These are phyloP conservation scores for Acanthoscelides obtectus DNA, from an alignment of 2,888 invertebrate species.

Conservation along the genomic window DNA sequence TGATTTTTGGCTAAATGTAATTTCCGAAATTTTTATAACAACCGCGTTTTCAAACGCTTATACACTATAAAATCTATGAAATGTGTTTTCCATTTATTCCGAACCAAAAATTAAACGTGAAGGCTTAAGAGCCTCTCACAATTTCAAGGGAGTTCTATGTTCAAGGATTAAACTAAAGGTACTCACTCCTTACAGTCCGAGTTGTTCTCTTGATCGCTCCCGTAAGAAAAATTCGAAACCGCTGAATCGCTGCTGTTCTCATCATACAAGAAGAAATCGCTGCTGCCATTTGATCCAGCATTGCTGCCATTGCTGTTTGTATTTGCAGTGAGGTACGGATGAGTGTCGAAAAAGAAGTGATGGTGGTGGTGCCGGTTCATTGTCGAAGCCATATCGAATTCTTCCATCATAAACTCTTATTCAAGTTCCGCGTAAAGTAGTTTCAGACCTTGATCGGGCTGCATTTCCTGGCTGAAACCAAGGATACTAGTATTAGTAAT, in stretches of 20 bases:
- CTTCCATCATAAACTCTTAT: conserved; percentile 58
- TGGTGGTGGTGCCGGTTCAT: conserved; percentile 55
- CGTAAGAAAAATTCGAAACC: conserved; percentile 66
- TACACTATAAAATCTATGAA: too few species aligned
- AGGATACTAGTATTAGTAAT: too few species aligned
- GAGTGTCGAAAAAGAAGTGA: conserved; percentile 53
- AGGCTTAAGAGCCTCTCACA: too few species aligned
- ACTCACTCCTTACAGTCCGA: conserved; percentile 63
- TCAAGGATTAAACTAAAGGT: too few species aligned
- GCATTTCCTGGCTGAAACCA: neutral
- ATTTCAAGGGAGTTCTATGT: too few species aligned
- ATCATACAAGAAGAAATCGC: conserved; percentile 67
- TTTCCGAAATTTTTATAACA: too few species aligned
- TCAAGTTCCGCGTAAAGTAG: neutral
- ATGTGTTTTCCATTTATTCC: too few species aligned
- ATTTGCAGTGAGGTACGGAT: conserved; percentile 47
- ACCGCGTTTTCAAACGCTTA: too few species aligned
- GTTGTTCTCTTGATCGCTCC: conserved; percentile 79
- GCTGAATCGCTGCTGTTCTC: conserved; percentile 57
- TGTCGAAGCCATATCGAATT: conserved; percentile 59
- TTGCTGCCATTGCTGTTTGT: conserved; percentile 52
- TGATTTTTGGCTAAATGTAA: too few species aligned
- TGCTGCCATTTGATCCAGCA: conserved; percentile 58
- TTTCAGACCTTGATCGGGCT: neutral
- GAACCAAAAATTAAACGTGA: too few species aligned